Conservation (phyloP, 1,140 invertebrate species). For the Drosophila pectinifera region DNA sequence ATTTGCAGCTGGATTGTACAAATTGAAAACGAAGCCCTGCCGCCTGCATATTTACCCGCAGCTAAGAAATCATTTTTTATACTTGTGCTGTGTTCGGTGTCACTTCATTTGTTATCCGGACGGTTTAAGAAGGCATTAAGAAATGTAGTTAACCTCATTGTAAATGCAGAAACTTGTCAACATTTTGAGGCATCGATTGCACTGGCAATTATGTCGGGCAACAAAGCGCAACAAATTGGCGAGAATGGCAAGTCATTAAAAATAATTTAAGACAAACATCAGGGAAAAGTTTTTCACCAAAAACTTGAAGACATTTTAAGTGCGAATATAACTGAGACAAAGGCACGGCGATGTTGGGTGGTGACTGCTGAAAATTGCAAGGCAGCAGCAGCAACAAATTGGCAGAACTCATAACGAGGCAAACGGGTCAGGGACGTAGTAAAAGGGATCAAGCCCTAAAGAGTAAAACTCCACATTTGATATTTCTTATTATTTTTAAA, state of each 20-base stretch:
- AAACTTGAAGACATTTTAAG: constrained; percentile 50
- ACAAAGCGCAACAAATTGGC: constrained; percentile 54
- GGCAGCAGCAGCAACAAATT: constrained; percentile 45
- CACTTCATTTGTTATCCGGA: constrained; percentile 4
- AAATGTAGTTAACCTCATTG: constrained; percentile 16
- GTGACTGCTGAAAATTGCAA: constrained; percentile 33
- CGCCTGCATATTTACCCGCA: constrained; percentile 11
- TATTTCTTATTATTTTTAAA: too few relatives aligned
- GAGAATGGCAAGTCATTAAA: constrained; percentile 64
- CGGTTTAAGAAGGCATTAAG: constrained; percentile 10
- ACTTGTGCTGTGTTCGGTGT: neutral
- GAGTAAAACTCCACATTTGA: neutral
- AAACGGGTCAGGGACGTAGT: constrained; percentile 17
- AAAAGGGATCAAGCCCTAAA: neutral
- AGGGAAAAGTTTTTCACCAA: constrained; percentile 41
- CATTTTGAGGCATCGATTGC: constrained; percentile 31
- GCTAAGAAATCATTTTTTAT: constrained; percentile 25
- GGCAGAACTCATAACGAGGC: constrained; percentile 65
- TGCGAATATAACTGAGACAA: constrained; percentile 36
- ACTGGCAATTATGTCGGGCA: constrained; percentile 25
- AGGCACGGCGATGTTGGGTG: neutral
- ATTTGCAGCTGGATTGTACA: constrained; percentile 51
- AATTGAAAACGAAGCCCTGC: constrained; percentile 59
- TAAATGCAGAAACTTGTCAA: constrained; percentile 20
- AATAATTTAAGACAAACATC: constrained; percentile 68